These are phyloP conservation scores for Diceros bicornis DNA, from an alignment of 2,797 vertebrate genomes.

Conservation along the genomic window DNA sequence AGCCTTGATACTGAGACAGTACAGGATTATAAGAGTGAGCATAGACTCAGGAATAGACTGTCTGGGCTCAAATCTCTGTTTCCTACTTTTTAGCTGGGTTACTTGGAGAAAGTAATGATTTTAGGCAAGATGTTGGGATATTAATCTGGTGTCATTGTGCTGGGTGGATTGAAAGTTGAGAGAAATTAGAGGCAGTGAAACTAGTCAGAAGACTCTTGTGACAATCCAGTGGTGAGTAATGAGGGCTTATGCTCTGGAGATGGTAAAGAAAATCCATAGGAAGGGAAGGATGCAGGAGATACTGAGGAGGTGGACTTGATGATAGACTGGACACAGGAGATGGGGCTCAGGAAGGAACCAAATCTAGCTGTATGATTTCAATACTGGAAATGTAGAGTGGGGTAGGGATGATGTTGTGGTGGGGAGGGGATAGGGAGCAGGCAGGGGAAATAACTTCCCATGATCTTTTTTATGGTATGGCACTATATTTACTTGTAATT, in stretches of 20 bases:
- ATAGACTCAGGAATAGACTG: neutral
- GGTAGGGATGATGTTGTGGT: neutral
- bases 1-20: neutral
- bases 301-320: neutral
- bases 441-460: neutral
- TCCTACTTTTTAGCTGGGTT: neutral
- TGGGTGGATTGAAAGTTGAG: neutral
- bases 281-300: neutral
- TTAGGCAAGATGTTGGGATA: neutral
- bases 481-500: neutral
- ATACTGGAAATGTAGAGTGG: neutral
- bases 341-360: neutral
- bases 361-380: neutral
- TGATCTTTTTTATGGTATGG: neutral
- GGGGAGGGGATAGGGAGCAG: rapidly evolving
- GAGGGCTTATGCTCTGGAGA: neutral
- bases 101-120: neutral
- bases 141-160: neutral
- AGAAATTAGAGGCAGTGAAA: neutral
- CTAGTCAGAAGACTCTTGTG: neutral
- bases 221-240: neutral
- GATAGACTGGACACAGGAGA: neutral
- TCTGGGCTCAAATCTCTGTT: neutral
- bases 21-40: neutral
- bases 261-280: neutral